Percentiles rank a stretch among this genome's conserved stretches.
Conservation (phyloP, 2,888 invertebrate species). For the Papilio gigon region DNA sequence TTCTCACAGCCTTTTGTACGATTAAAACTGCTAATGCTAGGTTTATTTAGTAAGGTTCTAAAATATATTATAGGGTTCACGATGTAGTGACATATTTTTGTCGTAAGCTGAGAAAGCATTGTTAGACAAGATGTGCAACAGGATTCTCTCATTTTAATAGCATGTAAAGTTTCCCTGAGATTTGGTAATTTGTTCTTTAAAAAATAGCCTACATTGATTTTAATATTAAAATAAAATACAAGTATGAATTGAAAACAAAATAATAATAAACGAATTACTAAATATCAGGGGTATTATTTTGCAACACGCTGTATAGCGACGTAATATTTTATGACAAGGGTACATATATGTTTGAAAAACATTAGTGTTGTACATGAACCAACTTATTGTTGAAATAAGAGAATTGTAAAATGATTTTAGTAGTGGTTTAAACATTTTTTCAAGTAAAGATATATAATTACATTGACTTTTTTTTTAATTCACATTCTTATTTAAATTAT, state of each 20-base stretch:
- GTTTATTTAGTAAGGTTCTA: conserved; percentile 18
- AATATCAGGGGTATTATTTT: conserved; percentile 24
- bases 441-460: conserved; percentile 62
- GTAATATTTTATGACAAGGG: conserved; percentile 57
- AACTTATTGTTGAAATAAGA: conserved; percentile 63
- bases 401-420: conserved; percentile 54
- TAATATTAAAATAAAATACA: background rate
- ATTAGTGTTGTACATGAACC: conserved; percentile 69
- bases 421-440: conserved; percentile 72
- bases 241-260: background rate
- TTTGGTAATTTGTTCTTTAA: background rate
- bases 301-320: conserved; percentile 47
- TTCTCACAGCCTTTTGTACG: background rate
- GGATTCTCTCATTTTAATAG: conserved; percentile 7
- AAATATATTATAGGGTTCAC: conserved; percentile 20
- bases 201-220: background rate
- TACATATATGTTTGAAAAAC: conserved; percentile 68
- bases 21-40: conserved; percentile 21
- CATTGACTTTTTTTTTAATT: conserved; percentile 48
- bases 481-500: background rate
- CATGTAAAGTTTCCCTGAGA: background rate
- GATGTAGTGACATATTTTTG: conserved; percentile 7
- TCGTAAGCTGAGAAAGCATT: background rate
- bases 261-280: background rate
- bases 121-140: background rate